Evolutionary conservation across 1,140 invertebrate species (phyloP), one percentile per base, ranked within the genome.

Genomic region (Drosophila ogumai): DNA sequence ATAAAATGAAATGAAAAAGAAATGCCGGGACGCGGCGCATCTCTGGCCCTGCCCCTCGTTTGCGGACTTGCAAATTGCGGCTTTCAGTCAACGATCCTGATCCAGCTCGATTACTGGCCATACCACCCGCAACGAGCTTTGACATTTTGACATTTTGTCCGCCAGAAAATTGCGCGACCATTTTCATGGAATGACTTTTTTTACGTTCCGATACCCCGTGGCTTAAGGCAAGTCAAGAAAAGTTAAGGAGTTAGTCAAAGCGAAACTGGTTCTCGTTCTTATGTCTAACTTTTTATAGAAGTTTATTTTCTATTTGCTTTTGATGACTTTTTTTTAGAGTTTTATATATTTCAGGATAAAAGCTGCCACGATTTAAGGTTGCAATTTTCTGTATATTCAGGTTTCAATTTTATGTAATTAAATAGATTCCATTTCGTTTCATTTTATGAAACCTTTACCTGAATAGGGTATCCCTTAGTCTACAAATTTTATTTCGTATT

Each of bases 51-150:
- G 19, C 34, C 52, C 13, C 28, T 34, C 58, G 61, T 47, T 41
- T 50, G 47, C n/a, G 63, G 49, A 82, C 55, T 67, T 68, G 77
- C 69, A 50, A 74, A 78, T 74, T 65, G 67, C 40, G 50, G 63
- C 12, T 69, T 78, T 69, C 71, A 65, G 72, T 56, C 31, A n/a
- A 34, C 65, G 65, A 56, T 49, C 28, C 60, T 28, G 68, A 82
- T 64, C 54, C 59, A 47, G 19, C 44, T 36, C 31, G 36, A 43
- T 31, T 61, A 17, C 46, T 44, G 71, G 19, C 32, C 38, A 19
- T 60, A 41, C 32, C 32, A 25, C 8, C 28, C 34, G 17, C 46
- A 43, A 47, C 52, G 49, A 41, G 49, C 47, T 52, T 47, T 46
- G 46, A 55, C 57, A 46, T 63, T 71, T 52, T 76, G 50, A 58